Evolutionary conservation across 2,113 vertebrate genomes (phyloP), one percentile per base, ranked within the genome.

Genomic region (Grallaria varia): DNA sequence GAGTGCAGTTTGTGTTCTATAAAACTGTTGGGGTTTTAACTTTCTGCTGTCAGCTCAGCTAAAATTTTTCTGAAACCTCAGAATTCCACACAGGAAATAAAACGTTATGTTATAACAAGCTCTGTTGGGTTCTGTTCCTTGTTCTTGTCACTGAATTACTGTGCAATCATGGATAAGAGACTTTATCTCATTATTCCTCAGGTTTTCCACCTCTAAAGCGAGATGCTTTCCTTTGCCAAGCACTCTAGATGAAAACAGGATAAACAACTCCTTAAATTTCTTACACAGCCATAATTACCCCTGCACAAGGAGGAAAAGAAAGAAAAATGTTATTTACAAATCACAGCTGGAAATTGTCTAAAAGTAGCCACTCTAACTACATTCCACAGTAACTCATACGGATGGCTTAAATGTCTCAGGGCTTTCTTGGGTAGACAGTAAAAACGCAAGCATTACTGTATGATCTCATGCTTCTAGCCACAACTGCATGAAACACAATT

Each of bases 281-380:
- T 72, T 81, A 80, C 37, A 50, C n/a, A 95, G 69, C 14, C 58
- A 82, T 82, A 96, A 96, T 93, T 92, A 94, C 58, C 40, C 33
- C 6, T 49, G 53, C 86, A 55, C 37, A 76, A 73, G 79, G 90
- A 93, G 18, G 50, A 9, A 88, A 85, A 94, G 27, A 82, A 89
- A 91, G 82, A 89, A 73, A 92, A 94, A 88, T 52, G 23, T 52
- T 94, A 84, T 85, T 91, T 96, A 78, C 76, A 90, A 86, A 92
- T 87, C 84, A 80, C 92, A 96, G 90, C 56, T 96, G 83, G 90
- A 96, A 92, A 94, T 93, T 87, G 84, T 69, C 83, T 93, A 84
- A 89, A 82, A 92, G 83, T 59, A 96, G 39, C 45, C 18, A 52
- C 50, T 75, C 58, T 72, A 83, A 77, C 69, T 86, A 68, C 37